phyloP scores from a whole-genome alignment of 2,888 invertebrate species.

The Drosophila fulvimacula region DNA sequence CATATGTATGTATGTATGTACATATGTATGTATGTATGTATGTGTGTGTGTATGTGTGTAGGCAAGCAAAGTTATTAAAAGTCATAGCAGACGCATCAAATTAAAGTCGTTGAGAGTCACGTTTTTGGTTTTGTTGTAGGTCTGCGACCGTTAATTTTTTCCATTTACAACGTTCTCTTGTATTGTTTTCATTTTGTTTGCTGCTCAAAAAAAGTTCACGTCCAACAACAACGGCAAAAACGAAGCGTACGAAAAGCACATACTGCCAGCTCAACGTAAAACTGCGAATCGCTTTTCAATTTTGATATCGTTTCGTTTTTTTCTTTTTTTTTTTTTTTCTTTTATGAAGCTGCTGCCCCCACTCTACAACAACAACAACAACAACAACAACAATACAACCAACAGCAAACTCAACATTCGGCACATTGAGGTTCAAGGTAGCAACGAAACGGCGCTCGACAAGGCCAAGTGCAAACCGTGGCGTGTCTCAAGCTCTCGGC shows the following conservation, averaged over 20 bases:
- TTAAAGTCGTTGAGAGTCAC: slow-evolving; percentile 65
- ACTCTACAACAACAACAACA: slow-evolving; percentile 38
- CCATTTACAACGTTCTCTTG: slow-evolving; percentile 47
- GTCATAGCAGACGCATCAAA: slow-evolving; percentile 51
- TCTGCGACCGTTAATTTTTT: slow-evolving; percentile 65
- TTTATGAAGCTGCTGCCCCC: slow-evolving; percentile 42
- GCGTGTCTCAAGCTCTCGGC: slow-evolving; percentile 46
- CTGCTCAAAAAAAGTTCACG: slow-evolving; percentile 21
- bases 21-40: neutral
- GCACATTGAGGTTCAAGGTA: slow-evolving; percentile 76
- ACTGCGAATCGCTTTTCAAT: slow-evolving; percentile 27
- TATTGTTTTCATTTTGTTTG: slow-evolving; percentile 46
- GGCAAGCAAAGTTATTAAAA: slow-evolving; percentile 18
- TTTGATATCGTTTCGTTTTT: slow-evolving; percentile 35
- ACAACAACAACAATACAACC: neutral
- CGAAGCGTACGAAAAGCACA: slow-evolving; percentile 65
- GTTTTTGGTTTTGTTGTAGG: slow-evolving; percentile 68
- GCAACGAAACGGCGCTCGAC: slow-evolving; percentile 52
- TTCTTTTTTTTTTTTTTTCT: slow-evolving; percentile 19
- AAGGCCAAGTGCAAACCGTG: slow-evolving; percentile 75
- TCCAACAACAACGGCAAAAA: neutral
- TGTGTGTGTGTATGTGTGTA: slow-evolving; percentile 7
- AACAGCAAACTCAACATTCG: slow-evolving; percentile 60
- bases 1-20: slow-evolving; percentile 1
- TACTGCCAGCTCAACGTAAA: slow-evolving; percentile 66